phyloP scores from a whole-genome alignment of 2,113 vertebrate genomes.

The Glaucomys volans region DNA sequence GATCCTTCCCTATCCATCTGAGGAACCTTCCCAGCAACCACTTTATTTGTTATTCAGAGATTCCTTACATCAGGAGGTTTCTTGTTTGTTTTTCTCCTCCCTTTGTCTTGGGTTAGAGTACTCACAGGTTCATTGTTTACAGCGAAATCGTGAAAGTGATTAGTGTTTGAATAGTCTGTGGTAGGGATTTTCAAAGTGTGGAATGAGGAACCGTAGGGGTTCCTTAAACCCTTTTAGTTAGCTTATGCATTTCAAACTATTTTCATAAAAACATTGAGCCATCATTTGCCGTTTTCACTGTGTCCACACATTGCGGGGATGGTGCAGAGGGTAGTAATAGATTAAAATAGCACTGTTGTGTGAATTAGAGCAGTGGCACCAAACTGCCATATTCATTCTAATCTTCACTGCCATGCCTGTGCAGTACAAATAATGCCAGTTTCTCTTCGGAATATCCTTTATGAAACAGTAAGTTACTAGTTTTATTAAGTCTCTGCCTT shows the following conservation, averaged over 20 bases:
- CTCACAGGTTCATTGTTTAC: not conserved
- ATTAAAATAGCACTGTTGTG: not conserved
- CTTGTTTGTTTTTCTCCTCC: not conserved
- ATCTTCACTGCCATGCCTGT: not conserved
- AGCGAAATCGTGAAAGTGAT: not conserved
- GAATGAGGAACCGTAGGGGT: not conserved
- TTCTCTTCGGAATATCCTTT: not conserved
- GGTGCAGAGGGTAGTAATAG: not conserved
- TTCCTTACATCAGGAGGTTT: not conserved
- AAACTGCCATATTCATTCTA: not conserved
- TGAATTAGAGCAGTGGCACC: not conserved
- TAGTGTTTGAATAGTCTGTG: not conserved
- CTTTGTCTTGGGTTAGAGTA: not conserved
- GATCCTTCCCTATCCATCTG: not conserved
- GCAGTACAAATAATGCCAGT: not conserved
- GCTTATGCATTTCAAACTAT: not conserved
- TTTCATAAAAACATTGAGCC: not conserved
- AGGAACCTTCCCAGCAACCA: not conserved
- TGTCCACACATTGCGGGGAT: not conserved
- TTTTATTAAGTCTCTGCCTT: not conserved
- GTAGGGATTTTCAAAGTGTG: not conserved
- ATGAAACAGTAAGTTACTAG: not conserved
- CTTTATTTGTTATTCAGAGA: not conserved
- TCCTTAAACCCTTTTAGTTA: not conserved
- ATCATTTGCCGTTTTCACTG: not conserved